Evolutionary conservation across 2,113 vertebrate species (phyloP).

Genomic region (Drymodes brunneopygia): DNA sequence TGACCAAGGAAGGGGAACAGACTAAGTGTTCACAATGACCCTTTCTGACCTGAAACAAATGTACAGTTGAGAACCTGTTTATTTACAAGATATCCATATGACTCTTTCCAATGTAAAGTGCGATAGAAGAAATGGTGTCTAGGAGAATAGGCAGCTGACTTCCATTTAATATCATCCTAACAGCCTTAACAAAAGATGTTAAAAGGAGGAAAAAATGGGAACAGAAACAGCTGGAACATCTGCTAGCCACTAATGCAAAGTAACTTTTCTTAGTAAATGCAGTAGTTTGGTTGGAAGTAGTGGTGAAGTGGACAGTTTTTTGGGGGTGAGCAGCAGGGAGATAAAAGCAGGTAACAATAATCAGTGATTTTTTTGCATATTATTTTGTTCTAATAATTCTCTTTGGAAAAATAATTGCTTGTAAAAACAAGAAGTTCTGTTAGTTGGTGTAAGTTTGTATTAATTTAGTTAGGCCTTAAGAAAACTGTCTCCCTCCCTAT

Average conservation of each 20-base stretch:
- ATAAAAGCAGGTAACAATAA: not conserved
- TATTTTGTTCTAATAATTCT: not conserved
- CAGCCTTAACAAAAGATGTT: not conserved
- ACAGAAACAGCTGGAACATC: not conserved
- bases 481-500: not conserved
- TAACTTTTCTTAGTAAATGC: not conserved
- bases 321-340: rapidly evolving
- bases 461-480: not conserved
- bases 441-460: not conserved
- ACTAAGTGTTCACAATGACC: not conserved
- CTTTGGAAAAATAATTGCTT: not conserved
- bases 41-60: not conserved
- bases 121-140: not conserved
- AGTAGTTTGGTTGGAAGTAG: not conserved
- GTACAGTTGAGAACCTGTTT: not conserved
- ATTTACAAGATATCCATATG: not conserved
- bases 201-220: not conserved
- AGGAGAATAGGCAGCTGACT: not conserved
- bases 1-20: not conserved
- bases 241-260: not conserved
- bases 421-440: not conserved
- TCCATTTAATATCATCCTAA: not conserved
- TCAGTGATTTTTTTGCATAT: not conserved
- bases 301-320: not conserved
- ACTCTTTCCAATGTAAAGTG: not conserved